A percentile compares a stretch with the other conserved stretches of the same genome.
These are phyloP conservation scores for Pyrochroa serraticornis DNA, from an alignment of 2,888 invertebrate species.

Conservation along the genomic window DNA sequence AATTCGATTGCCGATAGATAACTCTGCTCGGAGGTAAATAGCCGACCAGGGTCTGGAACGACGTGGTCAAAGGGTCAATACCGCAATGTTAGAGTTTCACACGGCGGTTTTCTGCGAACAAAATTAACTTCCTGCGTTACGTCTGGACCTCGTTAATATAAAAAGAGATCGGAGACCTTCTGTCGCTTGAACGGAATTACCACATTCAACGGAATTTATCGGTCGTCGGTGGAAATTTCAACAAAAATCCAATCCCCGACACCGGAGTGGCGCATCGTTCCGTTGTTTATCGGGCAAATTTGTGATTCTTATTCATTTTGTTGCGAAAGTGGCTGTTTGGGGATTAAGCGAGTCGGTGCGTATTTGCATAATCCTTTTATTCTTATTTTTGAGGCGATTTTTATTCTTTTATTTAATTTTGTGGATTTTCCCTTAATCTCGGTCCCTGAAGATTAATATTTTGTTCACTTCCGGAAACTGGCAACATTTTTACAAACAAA, in stretches of 20 bases:
- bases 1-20: slow-evolving; percentile 23
- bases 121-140: slow-evolving; percentile 25
- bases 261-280: background rate
- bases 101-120: slow-evolving; percentile 23
- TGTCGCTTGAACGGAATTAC: slow-evolving; percentile 20
- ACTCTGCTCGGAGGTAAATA: slow-evolving; percentile 24
- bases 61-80: slow-evolving; percentile 42
- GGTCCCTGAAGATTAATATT: no score
- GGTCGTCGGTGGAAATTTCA: slow-evolving; percentile 14
- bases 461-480: no score
- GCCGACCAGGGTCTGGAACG: slow-evolving; percentile 19
- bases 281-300: slow-evolving; percentile 9
- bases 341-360: slow-evolving; percentile 1
- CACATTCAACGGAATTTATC: slow-evolving; percentile 19
- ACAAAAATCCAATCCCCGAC: slow-evolving; percentile 15
- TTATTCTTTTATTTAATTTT: slow-evolving; percentile 6
- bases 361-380: slow-evolving; percentile 16
- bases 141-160: slow-evolving; percentile 25
- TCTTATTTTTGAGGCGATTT: background rate
- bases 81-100: slow-evolving; percentile 42
- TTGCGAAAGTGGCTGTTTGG: background rate
- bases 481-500: no score
- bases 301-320: slow-evolving; percentile 1
- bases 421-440: no score
- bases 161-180: slow-evolving; percentile 20